Conservation (phyloP, 2,797 vertebrate species). For the Helostoma temminkii region DNA sequence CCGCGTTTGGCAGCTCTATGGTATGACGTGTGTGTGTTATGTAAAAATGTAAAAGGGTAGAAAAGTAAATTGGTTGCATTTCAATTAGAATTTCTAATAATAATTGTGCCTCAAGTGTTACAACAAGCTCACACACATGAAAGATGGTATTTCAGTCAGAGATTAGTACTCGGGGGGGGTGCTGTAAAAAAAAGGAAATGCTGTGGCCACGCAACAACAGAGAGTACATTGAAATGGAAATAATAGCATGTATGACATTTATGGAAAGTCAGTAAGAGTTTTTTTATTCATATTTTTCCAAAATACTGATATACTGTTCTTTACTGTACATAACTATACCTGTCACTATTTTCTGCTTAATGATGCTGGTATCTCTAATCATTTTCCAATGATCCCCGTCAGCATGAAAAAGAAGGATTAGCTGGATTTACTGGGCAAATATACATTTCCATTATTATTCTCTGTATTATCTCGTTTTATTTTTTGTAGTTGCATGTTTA, state of each 20-base stretch:
- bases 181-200: conserved; percentile 5
- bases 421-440: neutral
- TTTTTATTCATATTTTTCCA: neutral
- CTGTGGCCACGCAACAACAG: conserved; percentile 9
- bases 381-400: no score
- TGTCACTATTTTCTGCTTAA: no score
- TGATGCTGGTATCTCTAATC: no score
- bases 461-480: neutral
- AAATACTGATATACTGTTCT: neutral
- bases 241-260: conserved; percentile 14
- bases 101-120: conserved; percentile 8
- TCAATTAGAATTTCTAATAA: conserved; percentile 19
- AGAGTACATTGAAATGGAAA: neutral
- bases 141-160: conserved; percentile 22
- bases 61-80: neutral
- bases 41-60: neutral
- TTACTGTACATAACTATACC: neutral
- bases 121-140: neutral
- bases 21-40: conserved; percentile 73
- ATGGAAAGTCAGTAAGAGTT: neutral
- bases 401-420: no score
- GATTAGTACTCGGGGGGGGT: neutral
- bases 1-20: conserved; percentile 95
- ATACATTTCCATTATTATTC: neutral
- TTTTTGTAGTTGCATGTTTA: no score